These are phyloP conservation scores for Tarsius wallacei DNA, from an alignment of 2,797 vertebrate genomes.

Conservation along the genomic window DNA sequence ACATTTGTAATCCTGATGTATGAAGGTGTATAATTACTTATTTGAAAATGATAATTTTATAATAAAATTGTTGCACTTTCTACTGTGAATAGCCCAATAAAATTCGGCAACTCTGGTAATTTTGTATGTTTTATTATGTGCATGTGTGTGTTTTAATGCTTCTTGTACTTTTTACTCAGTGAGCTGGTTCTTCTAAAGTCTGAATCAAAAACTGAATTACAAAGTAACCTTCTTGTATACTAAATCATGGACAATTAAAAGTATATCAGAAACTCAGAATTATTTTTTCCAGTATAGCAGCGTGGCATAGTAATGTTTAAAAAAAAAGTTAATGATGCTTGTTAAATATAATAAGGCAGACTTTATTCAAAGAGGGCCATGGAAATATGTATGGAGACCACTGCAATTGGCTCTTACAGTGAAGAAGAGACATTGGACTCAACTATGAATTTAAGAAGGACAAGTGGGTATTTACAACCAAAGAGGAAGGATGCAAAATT, in stretches of 20 bases:
- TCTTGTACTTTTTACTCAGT: slow-evolving; percentile 21
- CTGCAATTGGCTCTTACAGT: neutral
- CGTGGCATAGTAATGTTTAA: neutral
- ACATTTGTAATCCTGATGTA: neutral
- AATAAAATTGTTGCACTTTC: slow-evolving; percentile 9
- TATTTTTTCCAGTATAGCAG: slow-evolving; percentile 3
- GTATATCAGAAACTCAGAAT: slow-evolving; percentile 12
- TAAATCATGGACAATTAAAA: neutral
- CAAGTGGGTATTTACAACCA: neutral
- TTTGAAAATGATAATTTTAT: neutral
- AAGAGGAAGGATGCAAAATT: neutral
- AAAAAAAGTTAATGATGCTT: neutral
- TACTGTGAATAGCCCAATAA: neutral
- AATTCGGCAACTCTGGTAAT: neutral
- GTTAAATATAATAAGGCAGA: neutral
- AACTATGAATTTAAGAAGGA: neutral
- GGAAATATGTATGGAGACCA: no score
- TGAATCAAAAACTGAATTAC: neutral
- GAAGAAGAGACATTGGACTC: neutral
- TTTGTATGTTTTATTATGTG: neutral
- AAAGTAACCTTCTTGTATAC: slow-evolving; percentile 8
- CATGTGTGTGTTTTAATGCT: neutral
- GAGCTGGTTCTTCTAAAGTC: slow-evolving; percentile 23
- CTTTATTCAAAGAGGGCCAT: neutral
- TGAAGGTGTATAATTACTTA: neutral